A percentile compares a stretch with the other conserved stretches of the same genome.
Conservation (phyloP, 2,113 vertebrate species). For the Psophia crepitans region DNA sequence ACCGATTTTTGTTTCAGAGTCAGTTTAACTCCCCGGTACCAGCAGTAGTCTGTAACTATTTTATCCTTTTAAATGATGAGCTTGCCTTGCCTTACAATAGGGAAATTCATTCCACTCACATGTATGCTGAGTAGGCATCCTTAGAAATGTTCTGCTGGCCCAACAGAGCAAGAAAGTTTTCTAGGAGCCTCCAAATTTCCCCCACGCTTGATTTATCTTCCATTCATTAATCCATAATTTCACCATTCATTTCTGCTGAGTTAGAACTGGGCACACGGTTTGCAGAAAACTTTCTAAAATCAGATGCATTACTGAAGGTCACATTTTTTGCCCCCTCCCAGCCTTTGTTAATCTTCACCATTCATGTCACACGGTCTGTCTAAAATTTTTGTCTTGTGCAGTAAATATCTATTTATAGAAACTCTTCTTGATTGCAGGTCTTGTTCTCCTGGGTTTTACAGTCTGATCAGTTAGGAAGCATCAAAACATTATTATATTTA, state of each 20-base stretch:
- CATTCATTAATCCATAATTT: slow-evolving; percentile 5
- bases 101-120: slow-evolving; percentile 11
- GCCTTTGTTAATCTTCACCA: not conserved
- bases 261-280: not conserved
- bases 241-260: slow-evolving; percentile 5
- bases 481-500: not conserved
- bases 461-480: not conserved
- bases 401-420: not conserved
- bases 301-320: not conserved
- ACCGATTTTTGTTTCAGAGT: not conserved
- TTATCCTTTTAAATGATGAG: not conserved
- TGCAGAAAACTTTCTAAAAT: not conserved
- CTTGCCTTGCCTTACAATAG: not conserved
- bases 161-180: not conserved
- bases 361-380: not conserved
- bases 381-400: not conserved
- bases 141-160: not conserved
- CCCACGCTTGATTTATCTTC: not conserved
- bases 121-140: not conserved
- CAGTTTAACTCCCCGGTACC: not conserved
- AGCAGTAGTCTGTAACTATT: not conserved
- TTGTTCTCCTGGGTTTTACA: not conserved
- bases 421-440: not conserved
- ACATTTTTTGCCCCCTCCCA: not conserved
- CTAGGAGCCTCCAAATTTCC: not conserved